phyloP scores from a whole-genome alignment of 2,113 vertebrate species.

The Bufo gargarizans region DNA sequence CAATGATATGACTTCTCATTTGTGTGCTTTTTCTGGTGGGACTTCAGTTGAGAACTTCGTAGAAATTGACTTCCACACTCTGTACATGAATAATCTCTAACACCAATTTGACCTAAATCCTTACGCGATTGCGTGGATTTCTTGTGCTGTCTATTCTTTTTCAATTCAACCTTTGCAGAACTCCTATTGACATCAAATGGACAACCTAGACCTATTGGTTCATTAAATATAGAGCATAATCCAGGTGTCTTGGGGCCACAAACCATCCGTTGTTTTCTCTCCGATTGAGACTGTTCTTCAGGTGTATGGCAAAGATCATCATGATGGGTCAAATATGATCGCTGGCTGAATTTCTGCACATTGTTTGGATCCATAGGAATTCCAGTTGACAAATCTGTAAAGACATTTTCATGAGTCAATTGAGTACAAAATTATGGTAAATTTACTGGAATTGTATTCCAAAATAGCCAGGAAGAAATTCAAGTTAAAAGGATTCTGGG shows the following conservation, averaged over 20 bases:
- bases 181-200: not conserved
- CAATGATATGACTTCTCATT: constrained; percentile 5
- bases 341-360: not conserved
- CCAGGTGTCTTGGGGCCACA: not conserved
- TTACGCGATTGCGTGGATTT: not conserved
- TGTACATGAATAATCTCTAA: not conserved
- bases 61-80: constrained; percentile 4
- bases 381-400: not conserved
- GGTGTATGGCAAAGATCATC: not conserved
- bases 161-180: not conserved
- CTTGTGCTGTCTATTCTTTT: not conserved
- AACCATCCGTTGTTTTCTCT: not conserved
- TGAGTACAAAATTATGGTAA: not conserved
- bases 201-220: not conserved
- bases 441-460: not conserved
- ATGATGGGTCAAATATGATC: constrained; percentile 24
- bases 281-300: not conserved
- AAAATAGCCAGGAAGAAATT: no score
- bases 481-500: no score
- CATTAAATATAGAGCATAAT: not conserved
- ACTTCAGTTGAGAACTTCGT: not conserved
- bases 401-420: not conserved
- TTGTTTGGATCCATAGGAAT: not conserved
- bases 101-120: not conserved
- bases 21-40: constrained; percentile 24